These are phyloP conservation scores for Rhopalosiphum padi DNA, from an alignment of 1,140 invertebrate genomes.

Conservation along the genomic window DNA sequence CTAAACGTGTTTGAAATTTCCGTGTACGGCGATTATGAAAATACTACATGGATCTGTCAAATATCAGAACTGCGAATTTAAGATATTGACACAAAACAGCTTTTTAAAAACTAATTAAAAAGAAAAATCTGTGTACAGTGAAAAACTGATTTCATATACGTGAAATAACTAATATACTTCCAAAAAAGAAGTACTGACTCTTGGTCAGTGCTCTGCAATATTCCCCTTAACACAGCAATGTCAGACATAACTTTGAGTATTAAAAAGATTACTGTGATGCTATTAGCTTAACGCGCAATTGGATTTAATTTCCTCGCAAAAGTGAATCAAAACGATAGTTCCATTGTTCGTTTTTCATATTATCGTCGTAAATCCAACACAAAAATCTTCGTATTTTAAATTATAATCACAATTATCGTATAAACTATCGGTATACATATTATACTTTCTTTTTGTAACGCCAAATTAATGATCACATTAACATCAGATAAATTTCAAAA, in stretches of 20 bases:
- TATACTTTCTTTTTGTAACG: neutral
- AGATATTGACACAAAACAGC: no score
- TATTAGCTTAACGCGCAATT: neutral
- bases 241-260: neutral
- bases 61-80: neutral
- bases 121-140: no score
- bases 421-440: neutral
- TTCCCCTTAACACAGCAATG: no score
- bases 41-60: neutral
- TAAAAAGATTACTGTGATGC: neutral
- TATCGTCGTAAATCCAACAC: neutral
- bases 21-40: neutral
- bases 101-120: no score
- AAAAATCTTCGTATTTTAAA: neutral
- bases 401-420: neutral
- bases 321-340: neutral
- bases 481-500: neutral
- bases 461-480: neutral
- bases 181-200: no score
- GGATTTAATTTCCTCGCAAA: neutral
- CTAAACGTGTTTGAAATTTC: neutral
- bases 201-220: no score
- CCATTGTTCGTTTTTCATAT: neutral
- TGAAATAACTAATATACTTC: neutral
- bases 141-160: no score